A percentile compares a stretch with the other conserved stretches of the same genome.
phyloP scores from a whole-genome alignment of 2,113 vertebrate species.

The Dasyornis broadbenti region DNA sequence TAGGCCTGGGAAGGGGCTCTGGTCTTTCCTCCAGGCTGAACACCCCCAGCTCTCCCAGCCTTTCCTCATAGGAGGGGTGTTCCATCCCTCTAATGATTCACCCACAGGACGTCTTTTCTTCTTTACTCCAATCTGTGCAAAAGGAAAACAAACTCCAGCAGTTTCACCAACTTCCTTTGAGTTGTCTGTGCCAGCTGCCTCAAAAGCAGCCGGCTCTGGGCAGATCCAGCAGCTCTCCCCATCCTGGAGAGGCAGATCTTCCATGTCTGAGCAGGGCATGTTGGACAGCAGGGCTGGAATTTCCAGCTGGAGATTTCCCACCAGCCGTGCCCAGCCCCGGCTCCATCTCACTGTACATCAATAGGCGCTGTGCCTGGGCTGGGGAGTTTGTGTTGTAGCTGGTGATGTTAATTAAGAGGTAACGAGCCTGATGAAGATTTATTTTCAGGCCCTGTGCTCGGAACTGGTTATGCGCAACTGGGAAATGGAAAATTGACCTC shows the following conservation, averaged over 20 bases:
- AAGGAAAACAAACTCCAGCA: not conserved
- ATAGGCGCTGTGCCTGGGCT: not conserved
- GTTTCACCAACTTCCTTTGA: not conserved
- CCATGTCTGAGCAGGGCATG: not conserved
- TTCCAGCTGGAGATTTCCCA: not conserved
- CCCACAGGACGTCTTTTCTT: not conserved
- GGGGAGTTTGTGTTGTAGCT: not conserved
- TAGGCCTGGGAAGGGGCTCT: not conserved
- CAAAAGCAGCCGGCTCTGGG: not conserved
- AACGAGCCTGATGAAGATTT: constrained; percentile 23
- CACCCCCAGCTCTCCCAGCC: not conserved
- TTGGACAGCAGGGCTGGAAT: not conserved
- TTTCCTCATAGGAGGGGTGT: not conserved
- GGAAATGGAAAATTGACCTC: constrained; percentile 49
- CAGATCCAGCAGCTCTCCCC: not conserved
- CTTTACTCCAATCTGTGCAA: not conserved
- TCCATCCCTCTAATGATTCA: not conserved
- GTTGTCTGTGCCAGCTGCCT: not conserved
- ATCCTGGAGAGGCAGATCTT: not conserved
- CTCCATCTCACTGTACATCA: not conserved
- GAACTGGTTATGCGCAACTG: not conserved
- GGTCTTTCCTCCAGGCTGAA: not conserved
- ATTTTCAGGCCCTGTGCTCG: constrained; percentile 23
- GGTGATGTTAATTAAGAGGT: constrained; percentile 37
- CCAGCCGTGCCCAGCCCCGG: not conserved